Conservation (phyloP, 2,113 vertebrate genomes). For the Rissa tridactyla region DNA sequence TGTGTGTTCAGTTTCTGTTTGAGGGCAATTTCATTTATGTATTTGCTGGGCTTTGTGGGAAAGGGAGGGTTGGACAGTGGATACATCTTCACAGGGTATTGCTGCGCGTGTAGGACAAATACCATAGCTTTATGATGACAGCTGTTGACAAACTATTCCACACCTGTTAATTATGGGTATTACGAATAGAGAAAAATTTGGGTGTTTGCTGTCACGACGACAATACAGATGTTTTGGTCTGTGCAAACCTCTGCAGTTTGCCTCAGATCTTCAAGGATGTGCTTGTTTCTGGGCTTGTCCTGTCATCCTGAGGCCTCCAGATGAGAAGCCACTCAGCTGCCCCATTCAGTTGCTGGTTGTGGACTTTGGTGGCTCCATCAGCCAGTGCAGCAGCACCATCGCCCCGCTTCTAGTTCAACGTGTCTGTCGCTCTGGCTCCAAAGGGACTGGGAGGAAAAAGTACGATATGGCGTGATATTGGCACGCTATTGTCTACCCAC, state of each 20-base stretch:
- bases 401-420: not conserved
- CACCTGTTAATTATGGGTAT: conserved; percentile 55
- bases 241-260: not conserved
- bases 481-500: not conserved
- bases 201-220: conserved; percentile 19
- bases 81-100: not conserved
- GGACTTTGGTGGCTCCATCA: not conserved
- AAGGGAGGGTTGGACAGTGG: not conserved
- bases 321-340: not conserved
- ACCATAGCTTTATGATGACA: conserved; percentile 25
- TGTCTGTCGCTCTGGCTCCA: not conserved
- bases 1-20: conserved; percentile 27
- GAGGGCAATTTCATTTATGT: not conserved
- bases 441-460: not conserved
- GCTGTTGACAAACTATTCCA: conserved; percentile 55
- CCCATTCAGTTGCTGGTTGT: not conserved
- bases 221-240: conserved; percentile 2
- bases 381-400: rapidly evolving
- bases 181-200: conserved; percentile 5
- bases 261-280: not conserved
- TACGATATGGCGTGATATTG: not conserved
- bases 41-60: conserved; percentile 3
- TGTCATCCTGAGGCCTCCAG: not conserved
- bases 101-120: conserved; percentile 15
- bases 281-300: not conserved